Evolutionary conservation across 2,888 invertebrate genomes (phyloP), one percentile per base, ranked within the genome.

Genomic region (Metacarcinus magister): DNA sequence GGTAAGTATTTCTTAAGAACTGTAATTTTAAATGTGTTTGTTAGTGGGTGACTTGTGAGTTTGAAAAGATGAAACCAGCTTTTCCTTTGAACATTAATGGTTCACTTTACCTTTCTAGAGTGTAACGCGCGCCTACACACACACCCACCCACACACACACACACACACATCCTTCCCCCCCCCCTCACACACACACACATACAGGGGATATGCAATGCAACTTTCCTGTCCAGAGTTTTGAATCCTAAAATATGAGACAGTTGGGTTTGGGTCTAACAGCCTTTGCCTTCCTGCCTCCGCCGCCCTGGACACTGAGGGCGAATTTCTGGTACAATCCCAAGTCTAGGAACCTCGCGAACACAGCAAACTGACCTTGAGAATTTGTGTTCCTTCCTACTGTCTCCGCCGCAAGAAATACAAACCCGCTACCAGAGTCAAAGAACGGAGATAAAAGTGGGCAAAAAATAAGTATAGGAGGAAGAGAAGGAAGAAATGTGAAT

Each of bases 201-300:
- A 32, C 32, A 82, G 13, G 5, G 82, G 32, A 82, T 1, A 32
- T 0, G 82, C 54, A 54, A 82, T 82, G 82, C 82, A 32, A 32
- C 82, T 82, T 82, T 82, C 82, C 82, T 82, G 82, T 82, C 32
- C 32, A 2, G 82, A 82, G 82, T 82, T 82, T 82, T 82, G 32
- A 82, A 82, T 82, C 82, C 32, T 82, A 16, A 82, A 28, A 82
- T 32, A 82, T 10, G 32, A 16, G 82, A 28, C 82, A 82, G 32
- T 82, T 82, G 32, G 32, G 32, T 82, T 82, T 10, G 82, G 32
- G 32, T 32, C 82, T 82, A 82, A 82, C 82, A 13, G 32, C 82
- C 7, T 75, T n/a, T 82, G 82, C 32, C 82, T 82, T 82, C 82
- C 82, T 82, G 82, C 13, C 32, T 28, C 8, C 13, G 8, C 32